Conservation (phyloP, 2,888 invertebrate species). For the Acrocyrtus sp. region DNA sequence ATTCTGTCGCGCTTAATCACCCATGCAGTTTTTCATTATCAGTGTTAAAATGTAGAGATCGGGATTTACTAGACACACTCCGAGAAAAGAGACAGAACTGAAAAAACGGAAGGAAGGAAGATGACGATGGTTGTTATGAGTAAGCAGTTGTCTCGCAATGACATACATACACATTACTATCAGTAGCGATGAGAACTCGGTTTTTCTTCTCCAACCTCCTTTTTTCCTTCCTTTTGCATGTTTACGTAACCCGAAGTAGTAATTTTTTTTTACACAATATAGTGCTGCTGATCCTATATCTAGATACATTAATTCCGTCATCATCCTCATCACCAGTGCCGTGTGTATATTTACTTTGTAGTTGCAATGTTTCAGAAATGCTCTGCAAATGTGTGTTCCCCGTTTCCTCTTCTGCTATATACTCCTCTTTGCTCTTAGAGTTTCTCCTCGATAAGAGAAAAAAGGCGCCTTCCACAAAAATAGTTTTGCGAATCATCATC, state of each 20-base stretch:
- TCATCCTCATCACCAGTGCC: not conserved
- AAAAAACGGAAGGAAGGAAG: not conserved
- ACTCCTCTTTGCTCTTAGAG: not conserved
- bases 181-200: too few relatives aligned
- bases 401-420: too few relatives aligned
- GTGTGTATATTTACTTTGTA: too few relatives aligned
- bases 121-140: not conserved
- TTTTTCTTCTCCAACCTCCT: too few relatives aligned
- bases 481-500: constrained; percentile 64
- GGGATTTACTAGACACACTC: too few relatives aligned
- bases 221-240: not conserved
- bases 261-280: too few relatives aligned
- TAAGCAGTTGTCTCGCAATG: not conserved
- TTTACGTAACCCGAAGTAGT: too few relatives aligned
- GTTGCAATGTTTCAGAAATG: not conserved
- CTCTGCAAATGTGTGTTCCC: too few relatives aligned
- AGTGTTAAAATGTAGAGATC: not conserved
- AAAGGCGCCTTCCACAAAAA: constrained; percentile 61
- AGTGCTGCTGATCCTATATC: not conserved
- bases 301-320: not conserved
- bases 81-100: too few relatives aligned
- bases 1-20: not conserved
- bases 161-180: too few relatives aligned
- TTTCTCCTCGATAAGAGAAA: not conserved
- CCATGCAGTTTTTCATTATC: not conserved